These are phyloP conservation scores for Neuroterus valhalla DNA, from an alignment of 1,140 invertebrate genomes.

Conservation along the genomic window DNA sequence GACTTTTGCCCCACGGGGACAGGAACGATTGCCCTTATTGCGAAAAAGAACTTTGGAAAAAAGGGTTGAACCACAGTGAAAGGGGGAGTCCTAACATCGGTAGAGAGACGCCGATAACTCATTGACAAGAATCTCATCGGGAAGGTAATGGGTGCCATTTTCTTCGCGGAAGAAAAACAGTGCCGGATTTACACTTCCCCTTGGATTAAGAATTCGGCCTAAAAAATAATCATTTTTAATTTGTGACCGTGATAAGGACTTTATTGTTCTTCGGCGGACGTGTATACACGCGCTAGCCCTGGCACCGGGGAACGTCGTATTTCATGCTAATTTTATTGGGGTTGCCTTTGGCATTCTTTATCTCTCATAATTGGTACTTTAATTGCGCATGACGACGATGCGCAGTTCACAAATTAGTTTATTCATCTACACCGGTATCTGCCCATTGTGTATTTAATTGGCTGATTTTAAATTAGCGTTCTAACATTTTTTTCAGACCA, in stretches of 20 bases:
- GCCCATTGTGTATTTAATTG: slow-evolving; percentile 25
- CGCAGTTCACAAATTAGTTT: slow-evolving; percentile 56
- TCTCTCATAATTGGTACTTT: slow-evolving; percentile 66
- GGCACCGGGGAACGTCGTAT: slow-evolving; percentile 60
- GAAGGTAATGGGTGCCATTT: slow-evolving; percentile 69
- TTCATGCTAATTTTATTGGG: slow-evolving; percentile 69
- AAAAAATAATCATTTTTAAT: slow-evolving; percentile 77
- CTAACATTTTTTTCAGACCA: neutral
- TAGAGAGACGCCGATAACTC: slow-evolving; percentile 73
- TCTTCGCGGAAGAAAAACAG: slow-evolving; percentile 56
- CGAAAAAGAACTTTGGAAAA: slow-evolving; percentile 61
- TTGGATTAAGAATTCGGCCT: slow-evolving; percentile 72
- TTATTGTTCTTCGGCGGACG: slow-evolving; percentile 63
- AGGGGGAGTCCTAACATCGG: slow-evolving; percentile 61
- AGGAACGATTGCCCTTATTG: slow-evolving; percentile 45
- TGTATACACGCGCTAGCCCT: slow-evolving; percentile 53
- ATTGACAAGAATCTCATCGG: slow-evolving; percentile 75
- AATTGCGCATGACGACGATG: slow-evolving; percentile 57
- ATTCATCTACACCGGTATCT: slow-evolving; percentile 37
- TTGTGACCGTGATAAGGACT: slow-evolving; percentile 71
- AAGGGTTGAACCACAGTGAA: slow-evolving; percentile 70
- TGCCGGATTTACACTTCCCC: slow-evolving; percentile 33
- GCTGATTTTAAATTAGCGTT: slow-evolving; percentile 10
- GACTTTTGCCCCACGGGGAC: slow-evolving; percentile 45
- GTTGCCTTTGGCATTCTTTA: slow-evolving; percentile 64